Evolutionary conservation across 2,113 vertebrate species (phyloP), one percentile per base, ranked within the genome.

Genomic region (Nipponia nippon): DNA sequence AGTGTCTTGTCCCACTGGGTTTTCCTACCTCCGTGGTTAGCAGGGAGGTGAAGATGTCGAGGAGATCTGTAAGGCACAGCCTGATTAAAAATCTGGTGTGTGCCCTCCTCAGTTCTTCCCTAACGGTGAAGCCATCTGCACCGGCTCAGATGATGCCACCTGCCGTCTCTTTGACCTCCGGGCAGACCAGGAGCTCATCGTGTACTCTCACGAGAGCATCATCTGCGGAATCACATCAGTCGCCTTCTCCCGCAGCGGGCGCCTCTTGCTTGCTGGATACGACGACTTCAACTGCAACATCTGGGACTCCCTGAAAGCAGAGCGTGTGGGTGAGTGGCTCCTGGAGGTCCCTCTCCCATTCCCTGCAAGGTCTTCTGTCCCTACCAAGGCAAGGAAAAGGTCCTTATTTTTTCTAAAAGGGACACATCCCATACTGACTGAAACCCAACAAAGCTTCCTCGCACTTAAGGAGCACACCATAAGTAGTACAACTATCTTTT

Each of bases 281-380:
- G 99, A 99, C 0, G 99, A 99, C 97, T 99, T 99, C 96, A 99
- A 99, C 93, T 99, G 99, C 98, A 99, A 99, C 91, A 98, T 99
- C 97, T 99, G 99, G 99, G 99, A 99, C 96, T 87, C 98, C 10
- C 93, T 92, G 66, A 93, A 96, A 78, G 65, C 22, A 65, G 93
- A 95, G 21, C 75, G 38, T 52, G 83, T 92, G 75, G 93, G 91
- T 96, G 84, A 91, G 95, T 97, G 50, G 55, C 46, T 79, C 61
- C 30, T 20, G 26, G 10, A 73, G 23, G 21, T 18, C 44, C 32
- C n/a, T 17, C 63, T 67, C 58, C 47, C 52, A 3, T 61, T 72
- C 32, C 44, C 77, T 87, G 10, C 55, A 38, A 66, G 58, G 46
- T 19, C 27, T 36, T 46, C 52, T 69, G 21, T 20, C 27, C 23